A percentile compares a stretch with the other conserved stretches of the same genome.
These are phyloP conservation scores for Dasyprocta punctata DNA, from an alignment of 2,113 vertebrate species.

Conservation along the genomic window DNA sequence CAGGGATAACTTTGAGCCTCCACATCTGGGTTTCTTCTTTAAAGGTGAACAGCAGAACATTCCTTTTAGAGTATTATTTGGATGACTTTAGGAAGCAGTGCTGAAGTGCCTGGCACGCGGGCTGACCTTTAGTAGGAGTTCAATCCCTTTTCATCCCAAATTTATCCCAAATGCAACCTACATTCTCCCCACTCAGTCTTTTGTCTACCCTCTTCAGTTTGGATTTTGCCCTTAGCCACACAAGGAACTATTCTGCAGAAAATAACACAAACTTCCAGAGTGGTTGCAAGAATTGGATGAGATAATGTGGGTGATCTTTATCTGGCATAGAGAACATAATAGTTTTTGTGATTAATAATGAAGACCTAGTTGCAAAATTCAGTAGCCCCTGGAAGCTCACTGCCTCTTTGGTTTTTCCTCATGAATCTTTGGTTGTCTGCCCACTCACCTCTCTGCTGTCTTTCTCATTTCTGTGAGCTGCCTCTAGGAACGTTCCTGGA, in stretches of 20 bases:
- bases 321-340: constrained; percentile 56
- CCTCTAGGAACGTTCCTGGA: neutral
- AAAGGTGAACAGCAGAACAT: neutral
- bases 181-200: neutral
- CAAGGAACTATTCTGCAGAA: constrained; percentile 1
- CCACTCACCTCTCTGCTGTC: neutral
- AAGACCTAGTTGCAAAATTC: constrained; percentile 62
- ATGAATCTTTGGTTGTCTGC: constrained; percentile 20
- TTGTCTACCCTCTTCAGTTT: neutral
- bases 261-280: constrained; percentile 2
- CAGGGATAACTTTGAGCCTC: neutral
- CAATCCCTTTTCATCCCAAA: neutral
- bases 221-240: constrained; percentile 9
- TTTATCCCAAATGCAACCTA: constrained; percentile 17
- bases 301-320: constrained; percentile 53
- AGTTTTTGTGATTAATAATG: constrained; percentile 72
- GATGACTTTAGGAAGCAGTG: constrained; percentile 26
- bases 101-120: neutral
- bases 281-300: neutral
- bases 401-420: constrained; percentile 28
- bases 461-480: neutral
- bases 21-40: neutral
- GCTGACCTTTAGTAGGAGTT: neutral
- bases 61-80: constrained; percentile 38
- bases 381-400: constrained; percentile 40